These are phyloP conservation scores for Dendrophyllia cribrosa DNA, from an alignment of 64 coral and sea anemone genomes.

Conservation along the genomic window DNA sequence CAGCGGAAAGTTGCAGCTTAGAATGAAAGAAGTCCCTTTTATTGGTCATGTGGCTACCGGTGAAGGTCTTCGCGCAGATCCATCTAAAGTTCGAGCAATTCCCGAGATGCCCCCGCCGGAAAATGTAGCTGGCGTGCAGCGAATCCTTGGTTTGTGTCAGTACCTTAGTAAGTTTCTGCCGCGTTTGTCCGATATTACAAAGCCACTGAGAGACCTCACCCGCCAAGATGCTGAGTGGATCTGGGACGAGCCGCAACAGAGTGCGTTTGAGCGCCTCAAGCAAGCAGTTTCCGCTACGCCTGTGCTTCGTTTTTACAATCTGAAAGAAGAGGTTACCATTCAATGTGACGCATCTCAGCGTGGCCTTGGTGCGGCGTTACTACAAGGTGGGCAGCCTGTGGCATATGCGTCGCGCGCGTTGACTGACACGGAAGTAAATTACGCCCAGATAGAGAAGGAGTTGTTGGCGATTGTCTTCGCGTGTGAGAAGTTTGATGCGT, in stretches of 20 bases:
- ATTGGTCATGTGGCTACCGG: constrained; percentile 14
- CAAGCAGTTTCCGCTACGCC: background rate
- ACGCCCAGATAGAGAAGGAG: background rate
- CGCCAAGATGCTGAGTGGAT: constrained; percentile 13
- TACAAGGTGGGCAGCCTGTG: background rate
- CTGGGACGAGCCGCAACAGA: constrained; percentile 28
- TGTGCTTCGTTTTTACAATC: constrained; percentile 29
- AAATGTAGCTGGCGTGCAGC: background rate
- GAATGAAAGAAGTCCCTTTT: background rate
- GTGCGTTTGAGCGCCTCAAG: constrained; percentile 12
- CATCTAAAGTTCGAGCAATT: constrained; percentile 6
- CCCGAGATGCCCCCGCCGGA: background rate
- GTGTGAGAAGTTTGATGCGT: constrained; percentile 6
- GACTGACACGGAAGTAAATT: background rate
- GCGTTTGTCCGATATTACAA: background rate
- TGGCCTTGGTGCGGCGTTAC: no score
- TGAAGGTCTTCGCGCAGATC: constrained; percentile 23
- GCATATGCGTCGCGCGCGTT: background rate
- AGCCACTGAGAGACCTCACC: constrained; percentile 28
- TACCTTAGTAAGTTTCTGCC: constrained; percentile 7
- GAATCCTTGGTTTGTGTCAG: background rate
- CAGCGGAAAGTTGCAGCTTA: background rate
- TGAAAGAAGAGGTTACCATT: no score
- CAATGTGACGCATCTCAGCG: no score
- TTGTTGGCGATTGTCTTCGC: background rate